phyloP scores from a whole-genome alignment of 2,888 invertebrate genomes.

The Erebia epiphron region DNA sequence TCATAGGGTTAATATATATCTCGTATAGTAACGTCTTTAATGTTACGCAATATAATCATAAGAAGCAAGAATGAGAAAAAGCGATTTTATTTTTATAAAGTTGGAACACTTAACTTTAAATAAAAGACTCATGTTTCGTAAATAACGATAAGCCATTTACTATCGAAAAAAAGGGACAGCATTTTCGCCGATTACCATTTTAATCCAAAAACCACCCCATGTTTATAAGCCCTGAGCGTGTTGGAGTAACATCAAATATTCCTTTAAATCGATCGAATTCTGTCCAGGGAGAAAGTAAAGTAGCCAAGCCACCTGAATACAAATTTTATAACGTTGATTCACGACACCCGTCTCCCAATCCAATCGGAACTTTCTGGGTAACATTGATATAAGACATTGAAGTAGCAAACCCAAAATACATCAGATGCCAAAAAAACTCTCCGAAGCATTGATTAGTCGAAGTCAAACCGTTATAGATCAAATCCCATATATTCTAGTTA shows the following conservation, averaged over 20 bases:
- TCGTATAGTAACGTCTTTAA: no score
- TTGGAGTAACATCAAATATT: slow-evolving; percentile 47
- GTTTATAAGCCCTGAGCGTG: slow-evolving; percentile 41
- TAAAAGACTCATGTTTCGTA: no score
- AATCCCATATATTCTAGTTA: no score
- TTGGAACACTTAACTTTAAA: no score
- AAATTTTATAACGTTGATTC: slow-evolving; percentile 79
- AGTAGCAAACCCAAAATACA: no score
- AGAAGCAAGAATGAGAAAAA: no score
- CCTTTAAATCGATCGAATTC: slow-evolving; percentile 67
- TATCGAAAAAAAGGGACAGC: slow-evolving; percentile 9
- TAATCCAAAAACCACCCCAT: slow-evolving; percentile 34
- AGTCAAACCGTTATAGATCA: no score
- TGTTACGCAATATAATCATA: no score
- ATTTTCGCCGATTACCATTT: slow-evolving; percentile 26
- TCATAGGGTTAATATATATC: no score
- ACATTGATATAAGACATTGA: slow-evolving; percentile 36
- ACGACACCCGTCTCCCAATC: slow-evolving; percentile 65
- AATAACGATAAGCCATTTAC: background rate
- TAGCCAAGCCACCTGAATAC: slow-evolving; percentile 70
- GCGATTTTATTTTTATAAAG: no score
- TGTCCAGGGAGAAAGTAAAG: slow-evolving; percentile 66
- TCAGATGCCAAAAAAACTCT: no score
- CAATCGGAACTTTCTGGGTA: slow-evolving; percentile 73
- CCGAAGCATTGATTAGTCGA: no score